These are phyloP conservation scores for Hypselothyrea guttata DNA, from an alignment of 2,888 invertebrate species.

Conservation along the genomic window DNA sequence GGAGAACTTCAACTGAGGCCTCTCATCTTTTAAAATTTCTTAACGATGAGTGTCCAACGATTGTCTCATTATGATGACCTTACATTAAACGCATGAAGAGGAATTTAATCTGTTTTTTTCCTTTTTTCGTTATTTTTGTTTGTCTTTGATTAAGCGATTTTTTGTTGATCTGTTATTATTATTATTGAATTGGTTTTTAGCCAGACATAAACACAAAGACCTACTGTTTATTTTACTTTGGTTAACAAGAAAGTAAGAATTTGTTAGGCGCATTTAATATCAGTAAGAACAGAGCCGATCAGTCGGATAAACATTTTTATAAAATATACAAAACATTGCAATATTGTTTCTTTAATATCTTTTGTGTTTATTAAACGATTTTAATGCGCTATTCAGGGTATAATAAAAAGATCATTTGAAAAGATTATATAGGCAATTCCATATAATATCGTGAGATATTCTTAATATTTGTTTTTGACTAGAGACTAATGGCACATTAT, in stretches of 20 bases:
- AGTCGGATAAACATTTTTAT: no score
- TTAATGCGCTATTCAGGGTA: no score
- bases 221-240: not conserved
- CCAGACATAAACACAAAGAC: constrained; percentile 19
- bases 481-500: not conserved
- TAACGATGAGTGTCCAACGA: constrained; percentile 14
- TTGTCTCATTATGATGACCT: constrained; percentile 33
- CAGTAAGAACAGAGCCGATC: no score
- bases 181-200: constrained; percentile 35
- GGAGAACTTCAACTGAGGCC: no score
- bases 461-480: no score
- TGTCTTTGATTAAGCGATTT: constrained; percentile 37
- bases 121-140: constrained; percentile 24
- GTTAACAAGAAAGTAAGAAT: not conserved
- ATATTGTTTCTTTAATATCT: no score
- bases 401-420: no score
- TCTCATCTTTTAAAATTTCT: not conserved
- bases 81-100: constrained; percentile 14
- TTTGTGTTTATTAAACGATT: no score
- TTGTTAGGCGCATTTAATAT: no score
- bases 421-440: no score
- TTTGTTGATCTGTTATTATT: constrained; percentile 29
- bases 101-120: constrained; percentile 15
- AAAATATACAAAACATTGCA: no score
- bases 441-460: no score